Base-by-base conservation (phyloP, 2,113 vertebrate species). In the Pungitius pungitius region DNA sequence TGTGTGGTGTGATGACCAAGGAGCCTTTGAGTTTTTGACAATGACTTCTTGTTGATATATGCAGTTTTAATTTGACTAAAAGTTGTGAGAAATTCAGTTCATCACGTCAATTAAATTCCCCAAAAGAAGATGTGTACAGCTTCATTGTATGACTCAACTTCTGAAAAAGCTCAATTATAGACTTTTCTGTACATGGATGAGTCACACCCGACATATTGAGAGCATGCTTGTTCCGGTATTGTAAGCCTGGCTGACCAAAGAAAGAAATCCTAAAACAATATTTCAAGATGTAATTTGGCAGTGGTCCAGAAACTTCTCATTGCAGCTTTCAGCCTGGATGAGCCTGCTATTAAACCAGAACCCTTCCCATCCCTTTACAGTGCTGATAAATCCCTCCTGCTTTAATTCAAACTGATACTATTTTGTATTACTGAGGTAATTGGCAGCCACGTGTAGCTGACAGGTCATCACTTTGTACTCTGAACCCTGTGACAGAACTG, bases 341-440 rank as follows among this genome's bases (percentile, higher is more conserved):
- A 86, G 43, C 30, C 54, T 47, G 70, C 69, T 52, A 22, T 63
- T 61, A 75, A 49, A 69, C 15, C 10, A 75, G 18, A 69, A 35
- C 51, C 45, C 70, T 27, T 20, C 49, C 20, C 39, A 33, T 69
- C 80, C 73, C 69, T 45, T 56, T 11, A 1, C 51, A 79, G 60
- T 11, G 40, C 61, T n/a, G n/a, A 64, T 77, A 73, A 60, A 80
- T 82, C 72, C 69, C 54, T 52, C 18, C 49, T 49, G 40, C 64
- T 74, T 79, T 82, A 79, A 78, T 69, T 72, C 9, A 37, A 81
- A 56, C 68, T 12, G 64, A 82, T 80, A 42, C 20, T 70, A 39
- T 14, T 27, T 81, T 63, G 24, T 17, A 69, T 88, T 83, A 80
- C 63, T 76, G 77, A 33, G 65, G 60, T 82, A 88, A 86, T 81